These are phyloP conservation scores for Ptychobarbus kaznakovi DNA, from an alignment of 2,797 vertebrate species.

Conservation along the genomic window DNA sequence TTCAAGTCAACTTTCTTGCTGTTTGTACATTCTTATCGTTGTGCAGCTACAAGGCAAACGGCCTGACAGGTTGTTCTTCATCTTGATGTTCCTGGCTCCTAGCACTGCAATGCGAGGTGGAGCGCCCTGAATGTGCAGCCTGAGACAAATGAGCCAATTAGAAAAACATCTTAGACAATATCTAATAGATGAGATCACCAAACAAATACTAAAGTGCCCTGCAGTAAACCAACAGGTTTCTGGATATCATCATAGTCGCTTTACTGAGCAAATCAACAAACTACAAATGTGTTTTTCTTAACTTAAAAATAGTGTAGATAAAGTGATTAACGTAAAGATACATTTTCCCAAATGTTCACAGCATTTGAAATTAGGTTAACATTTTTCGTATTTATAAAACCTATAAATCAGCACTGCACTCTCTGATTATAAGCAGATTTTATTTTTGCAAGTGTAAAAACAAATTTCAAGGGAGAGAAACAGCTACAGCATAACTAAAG, in stretches of 20 bases:
- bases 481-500: not conserved
- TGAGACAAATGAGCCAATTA: conserved; percentile 27
- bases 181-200: conserved; percentile 35
- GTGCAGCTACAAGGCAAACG: conserved; percentile 28
- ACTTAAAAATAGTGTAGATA: not conserved
- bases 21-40: conserved; percentile 25
- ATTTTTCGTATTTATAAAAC: not conserved
- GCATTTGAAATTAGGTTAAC: not conserved
- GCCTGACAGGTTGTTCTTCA: conserved; percentile 43
- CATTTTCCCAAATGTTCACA: not conserved
- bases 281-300: not conserved
- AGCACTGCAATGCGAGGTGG: conserved; percentile 10
- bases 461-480: conserved; percentile 1
- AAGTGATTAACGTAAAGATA: not conserved
- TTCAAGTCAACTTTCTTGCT: conserved; percentile 14
- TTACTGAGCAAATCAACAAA: not conserved
- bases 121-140: conserved; percentile 1
- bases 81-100: conserved; percentile 15
- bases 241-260: not conserved
- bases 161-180: conserved; percentile 42
- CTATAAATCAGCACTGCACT: not conserved
- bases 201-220: conserved; percentile 33
- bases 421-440: not conserved
- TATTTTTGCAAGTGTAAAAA: conserved; percentile 10
- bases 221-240: conserved; percentile 1